Percentiles rank a stretch among this genome's conserved stretches.
Evolutionary conservation across 2,797 vertebrate species (phyloP).

Genomic region (Pampus argenteus): DNA sequence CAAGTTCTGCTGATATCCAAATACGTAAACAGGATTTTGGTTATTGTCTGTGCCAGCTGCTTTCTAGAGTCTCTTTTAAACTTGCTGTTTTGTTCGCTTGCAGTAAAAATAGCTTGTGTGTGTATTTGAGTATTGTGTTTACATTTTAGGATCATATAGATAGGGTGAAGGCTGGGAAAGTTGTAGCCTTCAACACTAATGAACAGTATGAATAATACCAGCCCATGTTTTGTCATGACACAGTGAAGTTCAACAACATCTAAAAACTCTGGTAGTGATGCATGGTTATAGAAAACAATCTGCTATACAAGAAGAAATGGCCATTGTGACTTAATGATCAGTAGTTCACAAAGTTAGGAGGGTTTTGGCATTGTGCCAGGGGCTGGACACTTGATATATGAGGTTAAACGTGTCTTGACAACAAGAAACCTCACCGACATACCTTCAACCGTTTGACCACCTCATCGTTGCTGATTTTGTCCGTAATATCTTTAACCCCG

Average conservation of each 20-base stretch:
- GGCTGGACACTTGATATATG: conserved; percentile 7
- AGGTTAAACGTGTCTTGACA: background rate
- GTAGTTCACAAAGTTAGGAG: conserved; percentile 48
- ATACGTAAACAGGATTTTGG: background rate
- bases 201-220: background rate
- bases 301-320: background rate
- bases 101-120: conserved; percentile 17
- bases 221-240: background rate
- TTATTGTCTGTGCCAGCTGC: background rate
- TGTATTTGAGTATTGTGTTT: conserved; percentile 8
- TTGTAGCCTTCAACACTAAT: background rate
- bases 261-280: background rate
- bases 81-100: conserved; percentile 1
- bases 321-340: conserved; percentile 4
- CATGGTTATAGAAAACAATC: background rate
- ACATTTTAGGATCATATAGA: conserved; percentile 20
- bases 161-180: background rate
- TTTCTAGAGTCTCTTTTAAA: background rate
- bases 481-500: conserved; percentile 98
- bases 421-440: conserved; percentile 34
- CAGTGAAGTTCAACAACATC: background rate
- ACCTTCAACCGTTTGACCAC: conserved; percentile 99
- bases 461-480: conserved; percentile 98
- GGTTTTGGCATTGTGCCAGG: conserved; percentile 27
- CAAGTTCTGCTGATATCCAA: conserved; percentile 3